Evolutionary conservation across 2,888 invertebrate genomes (phyloP).

Genomic region (Napeogenes sylphis): DNA sequence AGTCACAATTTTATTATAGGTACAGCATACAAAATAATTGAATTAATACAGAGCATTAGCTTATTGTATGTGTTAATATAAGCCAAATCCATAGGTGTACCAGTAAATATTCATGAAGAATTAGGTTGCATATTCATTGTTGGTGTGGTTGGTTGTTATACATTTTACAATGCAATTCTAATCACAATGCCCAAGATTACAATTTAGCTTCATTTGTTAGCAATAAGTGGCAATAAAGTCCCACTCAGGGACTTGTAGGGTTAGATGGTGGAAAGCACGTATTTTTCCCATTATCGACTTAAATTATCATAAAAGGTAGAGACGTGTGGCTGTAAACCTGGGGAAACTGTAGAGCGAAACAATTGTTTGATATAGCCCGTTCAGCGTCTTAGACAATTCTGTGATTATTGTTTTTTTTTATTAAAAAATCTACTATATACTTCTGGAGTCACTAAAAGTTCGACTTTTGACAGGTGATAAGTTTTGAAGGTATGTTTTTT

Average conservation of each 20-base stretch:
- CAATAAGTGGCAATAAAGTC: slow-evolving; percentile 65
- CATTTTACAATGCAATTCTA: slow-evolving; percentile 32
- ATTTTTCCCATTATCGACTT: slow-evolving; percentile 74
- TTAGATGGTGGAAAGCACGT: slow-evolving; percentile 64
- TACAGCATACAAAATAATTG: no score
- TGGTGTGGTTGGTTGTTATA: no score
- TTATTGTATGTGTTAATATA: no score
- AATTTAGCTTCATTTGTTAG: slow-evolving; percentile 64
- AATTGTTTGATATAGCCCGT: slow-evolving; percentile 40
- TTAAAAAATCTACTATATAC: no score
- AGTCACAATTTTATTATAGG: no score
- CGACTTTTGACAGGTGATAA: no score
- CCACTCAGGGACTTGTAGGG: slow-evolving; percentile 54
- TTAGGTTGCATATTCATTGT: no score
- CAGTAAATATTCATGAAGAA: no score
- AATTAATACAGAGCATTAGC: no score
- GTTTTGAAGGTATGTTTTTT: no score
- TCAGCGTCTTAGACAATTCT: slow-evolving; percentile 39
- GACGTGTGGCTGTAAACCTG: slow-evolving; percentile 59
- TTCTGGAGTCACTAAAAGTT: no score
- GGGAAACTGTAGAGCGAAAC: slow-evolving; percentile 37
- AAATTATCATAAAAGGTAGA: slow-evolving; percentile 72
- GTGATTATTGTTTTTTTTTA: slow-evolving; percentile 16
- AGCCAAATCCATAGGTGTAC: no score
- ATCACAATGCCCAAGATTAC: slow-evolving; percentile 53